Base-by-base conservation (phyloP, 2,113 vertebrate species). In the Phrynosoma blainvillii region DNA sequence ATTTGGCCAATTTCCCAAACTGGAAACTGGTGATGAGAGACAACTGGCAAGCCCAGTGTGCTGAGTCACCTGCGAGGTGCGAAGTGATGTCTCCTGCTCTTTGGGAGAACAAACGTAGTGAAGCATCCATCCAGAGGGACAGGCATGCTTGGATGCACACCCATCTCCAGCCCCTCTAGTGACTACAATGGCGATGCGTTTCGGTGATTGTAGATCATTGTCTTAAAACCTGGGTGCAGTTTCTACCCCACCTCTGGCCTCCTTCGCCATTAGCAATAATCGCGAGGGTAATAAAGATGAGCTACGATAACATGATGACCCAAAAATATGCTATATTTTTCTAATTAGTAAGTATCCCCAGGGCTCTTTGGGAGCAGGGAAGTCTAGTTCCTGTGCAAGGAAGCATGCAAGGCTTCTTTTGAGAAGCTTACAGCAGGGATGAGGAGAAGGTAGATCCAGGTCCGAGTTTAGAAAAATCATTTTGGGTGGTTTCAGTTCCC, bases 31-130 rank as follows among this genome's bases (percentile, higher is more conserved):
- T 86, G 88, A 32, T 2, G 74, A 88, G 84, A 79, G 73, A n/a
- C 42, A 30, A 32, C 81, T 32, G 42, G 73, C 68, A 21, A 27
- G 42, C 1, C 0, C 70, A 11, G 30, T 1, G 59, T 30, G 32
- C 85, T 70, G 70, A 85, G 21, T 70, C 86, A 65, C 79, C 4
- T 1, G 36, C 7, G 5, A 82, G 36, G 65, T 79, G 42, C 71
- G 66, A 5, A 89, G 1, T 30, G 0, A 68, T 59, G 40, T 0
- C 0, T 84, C 70, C 32, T 13, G 0, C 0, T 0, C 27, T 12
- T 85, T 12, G 30, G 30, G 18, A 13, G 5, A 52, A 32, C 52
- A 66, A 82, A 74, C 27, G 42, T 27, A 78, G 78, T 4, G 3
- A 75, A 2, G 59, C 68, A 1, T 25, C 40, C 30, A 68, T 5